Conservation (phyloP, 2,797 vertebrate species). For the Crax fasciolata region DNA sequence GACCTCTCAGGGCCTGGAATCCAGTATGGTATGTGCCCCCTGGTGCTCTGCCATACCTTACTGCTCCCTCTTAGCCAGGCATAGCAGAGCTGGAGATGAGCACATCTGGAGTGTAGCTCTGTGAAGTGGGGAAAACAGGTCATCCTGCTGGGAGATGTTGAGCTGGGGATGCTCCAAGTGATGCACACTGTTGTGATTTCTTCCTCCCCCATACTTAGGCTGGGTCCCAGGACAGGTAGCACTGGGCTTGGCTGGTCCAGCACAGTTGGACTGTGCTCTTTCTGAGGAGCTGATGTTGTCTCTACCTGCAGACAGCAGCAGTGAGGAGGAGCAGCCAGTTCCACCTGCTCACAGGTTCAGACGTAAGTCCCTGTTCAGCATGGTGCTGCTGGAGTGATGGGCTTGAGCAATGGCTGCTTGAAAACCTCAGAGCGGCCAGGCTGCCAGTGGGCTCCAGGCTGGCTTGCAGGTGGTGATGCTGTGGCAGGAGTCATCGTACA, state of each 20-base stretch:
- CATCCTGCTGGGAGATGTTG: neutral
- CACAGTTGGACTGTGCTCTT: neutral
- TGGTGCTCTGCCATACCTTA: neutral
- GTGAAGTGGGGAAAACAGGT: neutral
- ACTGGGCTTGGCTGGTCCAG: neutral
- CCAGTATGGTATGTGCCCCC: neutral
- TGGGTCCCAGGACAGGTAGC: neutral
- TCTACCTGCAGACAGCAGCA: slow-evolving; percentile 78
- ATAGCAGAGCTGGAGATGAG: neutral
- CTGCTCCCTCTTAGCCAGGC: neutral
- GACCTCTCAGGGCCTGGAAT: neutral
- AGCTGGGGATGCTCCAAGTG: neutral
- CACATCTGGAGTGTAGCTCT: neutral
- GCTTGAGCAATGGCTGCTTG: neutral
- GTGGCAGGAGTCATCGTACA: neutral
- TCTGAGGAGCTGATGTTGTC: neutral
- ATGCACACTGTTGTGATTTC: no score
- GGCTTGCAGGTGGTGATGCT: neutral
- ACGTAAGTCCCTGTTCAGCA: slow-evolving; percentile 83
- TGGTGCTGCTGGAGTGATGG: neutral
- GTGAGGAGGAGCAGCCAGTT: slow-evolving; percentile 62
- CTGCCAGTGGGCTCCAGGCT: no score
- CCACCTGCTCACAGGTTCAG: slow-evolving; percentile 85
- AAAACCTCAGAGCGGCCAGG: neutral
- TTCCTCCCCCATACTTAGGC: neutral